phyloP scores from a whole-genome alignment of 2,797 vertebrate genomes.

The Myotis pilosus region DNA sequence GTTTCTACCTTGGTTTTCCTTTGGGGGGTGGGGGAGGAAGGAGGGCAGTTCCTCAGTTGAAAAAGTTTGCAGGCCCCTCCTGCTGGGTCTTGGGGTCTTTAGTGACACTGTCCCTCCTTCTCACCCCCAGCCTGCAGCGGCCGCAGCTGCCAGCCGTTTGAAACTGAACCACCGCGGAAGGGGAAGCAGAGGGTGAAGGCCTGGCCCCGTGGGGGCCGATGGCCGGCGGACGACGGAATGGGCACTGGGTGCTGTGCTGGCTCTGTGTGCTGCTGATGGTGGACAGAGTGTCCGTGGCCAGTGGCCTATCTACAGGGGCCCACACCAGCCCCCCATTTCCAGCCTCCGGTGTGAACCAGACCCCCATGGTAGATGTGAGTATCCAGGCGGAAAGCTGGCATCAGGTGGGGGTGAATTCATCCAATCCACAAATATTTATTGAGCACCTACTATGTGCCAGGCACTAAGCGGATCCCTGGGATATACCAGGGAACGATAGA shows the following conservation, averaged over 20 bases:
- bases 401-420: background rate
- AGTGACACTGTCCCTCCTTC: background rate
- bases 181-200: background rate
- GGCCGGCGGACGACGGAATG: background rate
- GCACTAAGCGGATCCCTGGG: background rate
- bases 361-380: conserved; percentile 46
- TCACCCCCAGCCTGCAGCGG: background rate
- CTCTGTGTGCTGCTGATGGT: background rate
- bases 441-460: background rate
- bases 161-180: background rate
- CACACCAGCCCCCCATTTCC: background rate
- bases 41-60: background rate
- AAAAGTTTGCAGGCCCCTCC: background rate
- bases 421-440: background rate
- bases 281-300: background rate
- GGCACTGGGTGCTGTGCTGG: background rate
- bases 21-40: background rate
- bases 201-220: background rate
- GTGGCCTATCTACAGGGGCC: background rate
- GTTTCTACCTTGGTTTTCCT: background rate
- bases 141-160: background rate
- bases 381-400: background rate
- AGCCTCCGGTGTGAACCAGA: background rate
- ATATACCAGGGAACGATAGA: background rate
- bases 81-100: background rate